Evolutionary conservation across 2,113 vertebrate species (phyloP).

Genomic region (Brachyhypopomus occidentalis): DNA sequence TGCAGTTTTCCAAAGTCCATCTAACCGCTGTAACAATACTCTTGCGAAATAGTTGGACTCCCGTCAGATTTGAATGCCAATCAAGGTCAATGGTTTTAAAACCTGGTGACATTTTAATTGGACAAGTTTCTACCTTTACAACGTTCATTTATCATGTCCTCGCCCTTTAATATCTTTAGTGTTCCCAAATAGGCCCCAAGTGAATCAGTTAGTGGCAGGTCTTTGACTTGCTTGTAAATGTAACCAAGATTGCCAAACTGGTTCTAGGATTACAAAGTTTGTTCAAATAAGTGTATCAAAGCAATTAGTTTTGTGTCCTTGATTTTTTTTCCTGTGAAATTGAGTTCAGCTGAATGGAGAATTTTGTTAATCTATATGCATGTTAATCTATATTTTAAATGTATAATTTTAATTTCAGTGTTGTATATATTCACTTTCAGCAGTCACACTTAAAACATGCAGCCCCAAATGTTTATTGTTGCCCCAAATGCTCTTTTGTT

Average conservation of each 20-base stretch:
- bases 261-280: slow-evolving; percentile 6
- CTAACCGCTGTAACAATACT: not conserved
- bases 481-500: no score
- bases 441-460: no score
- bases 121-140: not conserved
- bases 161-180: slow-evolving; percentile 16
- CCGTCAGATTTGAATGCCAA: not conserved
- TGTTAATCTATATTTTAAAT: not conserved
- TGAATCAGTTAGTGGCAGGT: not conserved
- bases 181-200: slow-evolving; percentile 16
- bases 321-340: not conserved
- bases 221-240: not conserved
- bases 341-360: not conserved
- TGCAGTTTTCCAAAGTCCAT: slow-evolving; percentile 32
- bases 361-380: not conserved
- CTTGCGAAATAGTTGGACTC: not conserved
- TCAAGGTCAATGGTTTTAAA: slow-evolving; percentile 15
- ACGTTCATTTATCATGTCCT: not conserved
- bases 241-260: not conserved
- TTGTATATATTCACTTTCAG: no score
- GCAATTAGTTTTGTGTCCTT: not conserved
- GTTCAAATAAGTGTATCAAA: slow-evolving; percentile 8
- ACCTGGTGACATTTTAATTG: not conserved
- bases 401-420: not conserved
- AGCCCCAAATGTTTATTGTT: no score